These are phyloP conservation scores for Gallinago paraguaiae DNA, from an alignment of 2,113 vertebrate genomes.

Conservation along the genomic window DNA sequence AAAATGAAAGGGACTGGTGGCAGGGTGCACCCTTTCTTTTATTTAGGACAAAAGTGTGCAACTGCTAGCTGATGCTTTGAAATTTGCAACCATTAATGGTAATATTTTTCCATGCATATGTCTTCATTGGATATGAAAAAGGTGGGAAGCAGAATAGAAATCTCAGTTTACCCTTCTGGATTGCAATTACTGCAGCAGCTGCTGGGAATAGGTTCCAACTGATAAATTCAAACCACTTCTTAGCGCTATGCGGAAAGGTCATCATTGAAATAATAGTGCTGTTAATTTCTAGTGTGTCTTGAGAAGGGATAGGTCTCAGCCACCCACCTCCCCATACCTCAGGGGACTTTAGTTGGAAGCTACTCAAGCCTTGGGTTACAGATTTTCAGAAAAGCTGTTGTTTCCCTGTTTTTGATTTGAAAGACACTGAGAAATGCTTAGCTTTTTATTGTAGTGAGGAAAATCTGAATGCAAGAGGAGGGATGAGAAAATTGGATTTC, in stretches of 20 bases:
- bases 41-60: not conserved
- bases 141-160: not conserved
- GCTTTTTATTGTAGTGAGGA: not conserved
- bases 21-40: not conserved
- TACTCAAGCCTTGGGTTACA: not conserved
- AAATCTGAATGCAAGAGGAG: not conserved
- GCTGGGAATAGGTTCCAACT: not conserved
- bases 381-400: not conserved
- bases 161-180: not conserved
- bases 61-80: not conserved
- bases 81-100: not conserved
- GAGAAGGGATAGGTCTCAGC: not conserved
- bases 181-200: not conserved
- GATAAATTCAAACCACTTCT: not conserved
- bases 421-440: not conserved
- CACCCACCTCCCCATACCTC: not conserved
- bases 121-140: not conserved
- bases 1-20: not conserved
- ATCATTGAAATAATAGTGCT: not conserved
- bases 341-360: not conserved
- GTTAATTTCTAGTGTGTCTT: not conserved
- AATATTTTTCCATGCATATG: not conserved
- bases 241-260: not conserved
- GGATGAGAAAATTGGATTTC: slow-evolving; percentile 5
- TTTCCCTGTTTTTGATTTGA: not conserved